A percentile compares a stretch with the other conserved stretches of the same genome.
Evolutionary conservation across 2,888 invertebrate genomes (phyloP).

Genomic region (Trichacis sp.): DNA sequence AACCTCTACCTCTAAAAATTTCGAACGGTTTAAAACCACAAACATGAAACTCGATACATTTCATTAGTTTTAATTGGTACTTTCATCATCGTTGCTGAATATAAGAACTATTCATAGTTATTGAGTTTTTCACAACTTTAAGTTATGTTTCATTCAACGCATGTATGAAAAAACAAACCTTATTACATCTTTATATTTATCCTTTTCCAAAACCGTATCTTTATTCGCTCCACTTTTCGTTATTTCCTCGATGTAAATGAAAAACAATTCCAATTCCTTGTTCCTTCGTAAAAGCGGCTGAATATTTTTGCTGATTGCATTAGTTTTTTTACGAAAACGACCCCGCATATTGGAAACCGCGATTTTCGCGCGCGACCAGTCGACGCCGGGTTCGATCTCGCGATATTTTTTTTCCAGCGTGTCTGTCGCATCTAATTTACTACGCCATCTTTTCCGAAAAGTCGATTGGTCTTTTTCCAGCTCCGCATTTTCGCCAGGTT

Average conservation of each 20-base stretch:
- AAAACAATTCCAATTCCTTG: conserved; percentile 9
- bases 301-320: neutral
- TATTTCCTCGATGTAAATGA: conserved; percentile 19
- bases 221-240: neutral
- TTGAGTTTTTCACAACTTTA: no score
- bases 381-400: neutral
- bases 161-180: no score
- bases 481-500: neutral
- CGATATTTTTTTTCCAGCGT: neutral
- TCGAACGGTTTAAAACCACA: neutral
- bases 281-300: neutral
- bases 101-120: no score
- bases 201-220: no score
- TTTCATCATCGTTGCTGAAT: no score
- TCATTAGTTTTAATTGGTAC: no score
- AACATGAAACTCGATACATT: neutral
- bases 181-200: no score
- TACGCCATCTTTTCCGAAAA: neutral
- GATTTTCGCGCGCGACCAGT: neutral
- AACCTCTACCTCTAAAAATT: neutral
- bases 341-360: conserved; percentile 4
- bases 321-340: conserved; percentile 8
- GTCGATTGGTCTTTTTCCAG: neutral
- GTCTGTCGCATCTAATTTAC: neutral
- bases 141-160: no score